phyloP scores from a whole-genome alignment of 2,113 vertebrate species.

The Crotophaga sulcirostris region DNA sequence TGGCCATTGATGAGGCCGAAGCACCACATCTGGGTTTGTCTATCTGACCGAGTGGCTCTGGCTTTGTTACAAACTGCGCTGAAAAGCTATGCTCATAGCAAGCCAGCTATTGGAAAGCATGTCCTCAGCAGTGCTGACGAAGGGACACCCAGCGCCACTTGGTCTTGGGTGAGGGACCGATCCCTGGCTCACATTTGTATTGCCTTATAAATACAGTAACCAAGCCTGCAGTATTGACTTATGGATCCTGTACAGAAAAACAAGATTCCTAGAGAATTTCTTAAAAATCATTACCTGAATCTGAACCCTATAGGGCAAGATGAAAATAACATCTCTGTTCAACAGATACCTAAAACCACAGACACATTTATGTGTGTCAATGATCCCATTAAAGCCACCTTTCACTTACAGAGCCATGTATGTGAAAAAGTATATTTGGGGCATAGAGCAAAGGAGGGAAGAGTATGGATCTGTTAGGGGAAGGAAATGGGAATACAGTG shows the following conservation, averaged over 20 bases:
- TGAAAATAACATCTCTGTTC: neutral
- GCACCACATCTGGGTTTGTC: accelerated
- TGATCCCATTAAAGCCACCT: neutral
- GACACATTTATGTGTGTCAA: neutral
- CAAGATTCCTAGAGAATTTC: neutral
- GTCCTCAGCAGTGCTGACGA: neutral
- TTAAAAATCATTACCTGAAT: neutral
- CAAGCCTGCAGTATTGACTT: neutral
- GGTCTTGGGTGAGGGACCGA: neutral
- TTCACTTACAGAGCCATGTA: neutral
- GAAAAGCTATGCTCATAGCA: neutral
- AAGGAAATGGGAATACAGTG: neutral
- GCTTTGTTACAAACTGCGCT: neutral
- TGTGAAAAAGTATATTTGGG: neutral
- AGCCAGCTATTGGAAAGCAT: neutral
- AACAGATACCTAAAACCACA: neutral
- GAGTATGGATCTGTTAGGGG: accelerated
- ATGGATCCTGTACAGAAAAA: neutral
- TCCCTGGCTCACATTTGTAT: neutral
- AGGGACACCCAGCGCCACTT: no score
- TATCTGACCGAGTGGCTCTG: neutral
- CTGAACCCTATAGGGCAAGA: neutral
- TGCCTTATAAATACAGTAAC: neutral
- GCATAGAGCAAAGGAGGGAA: neutral
- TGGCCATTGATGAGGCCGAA: neutral